phyloP scores from a whole-genome alignment of 1,140 invertebrate species.

The Idris sp. region DNA sequence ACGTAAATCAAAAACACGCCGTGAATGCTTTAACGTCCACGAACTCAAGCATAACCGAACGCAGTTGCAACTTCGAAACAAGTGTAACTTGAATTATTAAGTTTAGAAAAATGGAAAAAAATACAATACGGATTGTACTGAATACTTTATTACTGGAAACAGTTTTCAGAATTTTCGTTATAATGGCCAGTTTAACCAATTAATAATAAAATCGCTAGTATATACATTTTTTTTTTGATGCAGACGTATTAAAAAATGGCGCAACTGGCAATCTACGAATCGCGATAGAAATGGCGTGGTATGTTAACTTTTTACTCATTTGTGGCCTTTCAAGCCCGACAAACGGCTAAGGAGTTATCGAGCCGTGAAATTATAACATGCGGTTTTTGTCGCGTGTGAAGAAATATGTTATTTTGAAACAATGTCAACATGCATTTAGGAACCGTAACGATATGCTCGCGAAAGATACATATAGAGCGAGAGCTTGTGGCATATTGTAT shows the following conservation, averaged over 20 bases:
- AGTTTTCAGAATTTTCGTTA: constrained; percentile 6
- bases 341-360: constrained; percentile 52
- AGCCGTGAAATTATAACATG: constrained; percentile 56
- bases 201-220: no score
- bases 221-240: no score
- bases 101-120: background rate
- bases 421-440: constrained; percentile 61
- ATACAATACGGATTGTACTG: background rate
- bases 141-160: constrained; percentile 21
- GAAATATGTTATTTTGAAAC: constrained; percentile 61
- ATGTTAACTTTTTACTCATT: constrained; percentile 35
- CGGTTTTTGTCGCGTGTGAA: constrained; percentile 50
- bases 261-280: background rate
- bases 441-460: constrained; percentile 55
- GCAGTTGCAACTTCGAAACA: constrained; percentile 8
- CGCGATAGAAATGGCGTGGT: constrained; percentile 15
- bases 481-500: constrained; percentile 60
- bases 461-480: constrained; percentile 43
- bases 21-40: constrained; percentile 10
- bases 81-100: background rate
- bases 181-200: no score
- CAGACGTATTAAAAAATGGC: constrained; percentile 1
- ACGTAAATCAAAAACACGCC: constrained; percentile 4
- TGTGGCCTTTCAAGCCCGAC: constrained; percentile 27
- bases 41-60: background rate